A percentile compares a stretch with the other conserved stretches of the same genome.
These are phyloP conservation scores for Hypselothyrea guttata DNA, from an alignment of 2,888 invertebrate species.

Conservation along the genomic window DNA sequence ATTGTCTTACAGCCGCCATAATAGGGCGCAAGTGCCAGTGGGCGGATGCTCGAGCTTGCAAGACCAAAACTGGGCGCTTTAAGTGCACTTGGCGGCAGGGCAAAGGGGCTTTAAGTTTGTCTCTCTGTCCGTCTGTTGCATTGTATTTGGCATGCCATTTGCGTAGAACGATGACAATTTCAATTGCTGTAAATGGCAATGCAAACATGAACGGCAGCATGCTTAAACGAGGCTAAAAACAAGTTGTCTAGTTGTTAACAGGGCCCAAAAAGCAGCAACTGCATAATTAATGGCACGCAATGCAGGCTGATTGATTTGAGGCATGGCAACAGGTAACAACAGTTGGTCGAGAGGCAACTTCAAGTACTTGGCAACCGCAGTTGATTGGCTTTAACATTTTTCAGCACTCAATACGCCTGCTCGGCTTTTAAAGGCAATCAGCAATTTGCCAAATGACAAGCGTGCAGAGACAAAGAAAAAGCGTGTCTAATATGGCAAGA, in stretches of 20 bases:
- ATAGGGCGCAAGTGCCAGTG: slow-evolving; percentile 31
- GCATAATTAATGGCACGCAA: slow-evolving; percentile 58
- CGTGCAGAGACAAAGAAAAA: slow-evolving; percentile 25
- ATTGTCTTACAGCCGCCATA: slow-evolving; percentile 42
- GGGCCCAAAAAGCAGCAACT: slow-evolving; percentile 23
- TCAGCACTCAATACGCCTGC: neutral
- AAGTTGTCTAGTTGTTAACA: slow-evolving; percentile 44
- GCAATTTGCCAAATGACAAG: slow-evolving; percentile 62
- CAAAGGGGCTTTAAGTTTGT: neutral
- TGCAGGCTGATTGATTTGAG: slow-evolving; percentile 53
- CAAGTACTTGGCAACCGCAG: slow-evolving; percentile 11
- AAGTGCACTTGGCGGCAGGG: slow-evolving; percentile 27
- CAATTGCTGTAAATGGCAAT: slow-evolving; percentile 52
- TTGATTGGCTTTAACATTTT: slow-evolving; percentile 47
- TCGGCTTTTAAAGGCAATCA: slow-evolving; percentile 69
- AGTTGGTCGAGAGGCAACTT: neutral
- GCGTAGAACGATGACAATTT: slow-evolving; percentile 61
- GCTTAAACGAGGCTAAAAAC: neutral
- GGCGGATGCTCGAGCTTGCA: slow-evolving; percentile 16
- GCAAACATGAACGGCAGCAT: slow-evolving; percentile 27
- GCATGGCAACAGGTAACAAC: slow-evolving; percentile 50
- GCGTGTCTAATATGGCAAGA: slow-evolving; percentile 13
- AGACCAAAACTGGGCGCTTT: slow-evolving; percentile 19
- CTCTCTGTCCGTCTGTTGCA: slow-evolving; percentile 22
- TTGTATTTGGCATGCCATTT: slow-evolving; percentile 51